A percentile compares a stretch with the other conserved stretches of the same genome.
phyloP scores from a whole-genome alignment of 1,140 invertebrate species.

The Chionoecetes opilio region DNA sequence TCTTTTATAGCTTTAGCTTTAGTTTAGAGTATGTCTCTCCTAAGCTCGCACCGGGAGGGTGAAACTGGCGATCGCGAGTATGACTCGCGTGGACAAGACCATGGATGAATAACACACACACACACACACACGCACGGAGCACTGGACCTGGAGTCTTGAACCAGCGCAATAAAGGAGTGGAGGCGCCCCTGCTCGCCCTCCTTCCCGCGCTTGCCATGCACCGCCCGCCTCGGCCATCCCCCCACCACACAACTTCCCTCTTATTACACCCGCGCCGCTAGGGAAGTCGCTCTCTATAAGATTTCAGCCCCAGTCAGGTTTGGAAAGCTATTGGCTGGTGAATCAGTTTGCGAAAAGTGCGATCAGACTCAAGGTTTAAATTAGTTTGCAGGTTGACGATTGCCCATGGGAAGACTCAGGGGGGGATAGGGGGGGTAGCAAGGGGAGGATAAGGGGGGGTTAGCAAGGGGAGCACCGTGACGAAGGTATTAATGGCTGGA shows the following conservation, averaged over 20 bases:
- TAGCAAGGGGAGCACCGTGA: not conserved
- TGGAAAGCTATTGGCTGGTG: constrained; percentile 16
- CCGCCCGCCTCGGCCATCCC: not conserved
- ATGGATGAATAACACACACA: too few relatives aligned
- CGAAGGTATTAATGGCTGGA: not conserved
- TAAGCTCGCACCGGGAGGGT: too few relatives aligned
- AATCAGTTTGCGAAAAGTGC: constrained; percentile 8
- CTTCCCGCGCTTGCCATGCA: not conserved
- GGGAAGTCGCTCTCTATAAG: constrained; percentile 15
- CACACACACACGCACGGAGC: too few relatives aligned
- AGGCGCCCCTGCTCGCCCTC: not conserved
- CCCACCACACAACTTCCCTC: constrained; percentile 1
- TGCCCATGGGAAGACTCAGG: not conserved
- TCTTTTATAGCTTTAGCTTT: too few relatives aligned
- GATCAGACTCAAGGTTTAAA: not conserved
- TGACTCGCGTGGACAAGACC: too few relatives aligned
- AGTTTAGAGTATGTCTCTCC: too few relatives aligned
- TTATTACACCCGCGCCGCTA: constrained; percentile 2
- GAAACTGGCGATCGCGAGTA: too few relatives aligned
- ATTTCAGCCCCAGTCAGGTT: not conserved
- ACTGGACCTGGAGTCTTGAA: not conserved
- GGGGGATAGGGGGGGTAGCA: not conserved
- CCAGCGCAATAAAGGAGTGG: not conserved
- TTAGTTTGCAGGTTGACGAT: not conserved
- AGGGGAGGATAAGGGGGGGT: not conserved